Percentiles rank a stretch among this genome's conserved stretches.
phyloP scores from a whole-genome alignment of 2,797 vertebrate genomes.

The Argyrosomus regius region DNA sequence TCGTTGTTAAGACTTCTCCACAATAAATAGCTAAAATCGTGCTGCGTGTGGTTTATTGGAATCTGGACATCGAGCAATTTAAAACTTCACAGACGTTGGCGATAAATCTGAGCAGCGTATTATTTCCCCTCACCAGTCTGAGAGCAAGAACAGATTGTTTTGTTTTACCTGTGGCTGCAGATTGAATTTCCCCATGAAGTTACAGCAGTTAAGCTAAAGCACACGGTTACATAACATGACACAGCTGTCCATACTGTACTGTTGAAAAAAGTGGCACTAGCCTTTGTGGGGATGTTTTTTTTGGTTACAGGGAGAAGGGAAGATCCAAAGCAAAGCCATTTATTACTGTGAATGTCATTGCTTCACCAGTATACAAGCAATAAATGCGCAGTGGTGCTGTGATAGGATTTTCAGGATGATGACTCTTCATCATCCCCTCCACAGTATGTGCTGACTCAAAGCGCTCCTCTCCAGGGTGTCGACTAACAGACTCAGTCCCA shows the following conservation, averaged over 20 bases:
- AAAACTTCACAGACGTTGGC: background rate
- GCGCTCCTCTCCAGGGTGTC: background rate
- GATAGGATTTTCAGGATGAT: conserved; percentile 16
- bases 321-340: conserved; percentile 6
- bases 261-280: background rate
- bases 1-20: background rate
- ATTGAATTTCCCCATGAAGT: conserved; percentile 25
- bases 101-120: background rate
- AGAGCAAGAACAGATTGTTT: background rate
- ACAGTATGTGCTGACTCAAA: conserved; percentile 4
- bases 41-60: background rate
- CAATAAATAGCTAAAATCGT: background rate
- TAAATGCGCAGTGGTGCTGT: background rate
- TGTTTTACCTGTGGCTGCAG: conserved; percentile 20
- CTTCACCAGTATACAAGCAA: background rate
- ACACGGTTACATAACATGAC: background rate
- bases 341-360: conserved; percentile 7
- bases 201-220: conserved; percentile 19
- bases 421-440: conserved; percentile 9
- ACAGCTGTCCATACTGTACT: too few relatives aligned
- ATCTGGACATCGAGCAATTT: background rate
- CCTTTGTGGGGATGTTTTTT: background rate
- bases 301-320: background rate
- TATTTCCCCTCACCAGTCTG: background rate
- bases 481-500: conserved; percentile 13